Percentiles rank a stretch among this genome's conserved stretches.
phyloP scores from a whole-genome alignment of 1,140 invertebrate species.

The Aphelenchoides besseyi region DNA sequence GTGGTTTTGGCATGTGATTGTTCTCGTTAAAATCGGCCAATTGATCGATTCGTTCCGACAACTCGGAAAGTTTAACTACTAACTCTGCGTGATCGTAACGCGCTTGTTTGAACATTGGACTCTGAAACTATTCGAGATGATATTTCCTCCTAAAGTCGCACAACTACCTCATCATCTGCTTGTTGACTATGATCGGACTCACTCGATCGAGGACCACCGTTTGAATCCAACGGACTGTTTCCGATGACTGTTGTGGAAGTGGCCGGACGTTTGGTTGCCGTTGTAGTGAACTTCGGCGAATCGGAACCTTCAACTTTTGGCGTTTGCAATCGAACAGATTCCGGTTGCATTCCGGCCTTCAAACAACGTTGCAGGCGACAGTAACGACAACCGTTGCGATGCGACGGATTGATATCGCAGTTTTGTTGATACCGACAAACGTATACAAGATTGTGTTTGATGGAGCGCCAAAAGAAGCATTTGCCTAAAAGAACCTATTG shows the following conservation, averaged over 20 bases:
- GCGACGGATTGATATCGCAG: slow-evolving; percentile 76
- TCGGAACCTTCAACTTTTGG: slow-evolving; percentile 13
- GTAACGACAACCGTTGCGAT: slow-evolving; percentile 82
- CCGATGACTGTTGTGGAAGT: neutral
- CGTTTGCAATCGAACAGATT: slow-evolving; percentile 44
- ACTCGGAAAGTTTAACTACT: slow-evolving; percentile 6
- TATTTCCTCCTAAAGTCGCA: neutral
- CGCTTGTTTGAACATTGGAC: slow-evolving; percentile 19
- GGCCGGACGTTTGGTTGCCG: slow-evolving; percentile 17
- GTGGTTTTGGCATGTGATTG: slow-evolving; percentile 28
- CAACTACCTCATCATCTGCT: neutral
- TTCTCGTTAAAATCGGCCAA: slow-evolving; percentile 46
- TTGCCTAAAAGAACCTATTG: neutral
- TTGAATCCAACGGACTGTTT: neutral
- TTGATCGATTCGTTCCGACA: slow-evolving; percentile 30
- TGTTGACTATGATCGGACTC: slow-evolving; percentile 2
- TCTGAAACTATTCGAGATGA: slow-evolving; percentile 12
- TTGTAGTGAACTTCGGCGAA: slow-evolving; percentile 6
- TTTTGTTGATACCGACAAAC: slow-evolving; percentile 86
- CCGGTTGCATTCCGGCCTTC: slow-evolving; percentile 68
- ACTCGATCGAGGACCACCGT: neutral
- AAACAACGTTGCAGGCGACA: slow-evolving; percentile 93
- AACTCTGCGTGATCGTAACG: slow-evolving; percentile 17
- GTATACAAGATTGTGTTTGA: slow-evolving; percentile 71
- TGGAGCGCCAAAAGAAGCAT: slow-evolving; percentile 84